A percentile compares a stretch with the other conserved stretches of the same genome.
Evolutionary conservation across 2,113 vertebrate genomes (phyloP).

Genomic region (Triplophysa tibetana): DNA sequence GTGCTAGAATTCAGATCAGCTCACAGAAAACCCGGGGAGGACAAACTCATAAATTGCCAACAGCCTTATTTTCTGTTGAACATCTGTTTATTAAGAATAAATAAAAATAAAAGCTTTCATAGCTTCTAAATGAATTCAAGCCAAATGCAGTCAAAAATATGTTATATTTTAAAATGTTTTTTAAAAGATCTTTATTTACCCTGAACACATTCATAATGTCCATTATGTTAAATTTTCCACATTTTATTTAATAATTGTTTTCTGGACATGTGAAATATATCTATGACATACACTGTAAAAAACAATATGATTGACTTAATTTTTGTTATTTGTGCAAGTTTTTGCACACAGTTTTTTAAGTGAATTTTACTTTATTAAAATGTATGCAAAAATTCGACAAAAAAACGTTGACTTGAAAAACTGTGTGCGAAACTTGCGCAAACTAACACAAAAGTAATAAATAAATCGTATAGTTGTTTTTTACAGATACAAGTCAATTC

Average conservation of each 20-base stretch:
- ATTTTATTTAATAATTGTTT: not conserved
- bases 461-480: too few relatives aligned
- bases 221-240: not conserved
- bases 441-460: too few relatives aligned
- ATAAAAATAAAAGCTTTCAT: slow-evolving; percentile 37
- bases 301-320: too few relatives aligned
- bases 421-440: too few relatives aligned
- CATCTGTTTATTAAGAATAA: slow-evolving; percentile 51
- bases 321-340: too few relatives aligned
- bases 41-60: slow-evolving; percentile 74
- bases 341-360: too few relatives aligned
- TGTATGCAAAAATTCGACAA: too few relatives aligned
- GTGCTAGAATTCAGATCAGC: slow-evolving; percentile 84
- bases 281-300: too few relatives aligned
- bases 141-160: not conserved
- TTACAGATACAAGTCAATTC: not conserved
- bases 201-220: not conserved
- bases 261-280: not conserved
- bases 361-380: too few relatives aligned
- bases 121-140: not conserved
- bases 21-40: slow-evolving; percentile 81
- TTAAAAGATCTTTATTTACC: not conserved
- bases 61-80: slow-evolving; percentile 56
- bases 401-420: too few relatives aligned
- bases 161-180: not conserved